Evolutionary conservation across 2,113 vertebrate species (phyloP), one percentile per base, ranked within the genome.

Genomic region (Psittacula cyanocephala): DNA sequence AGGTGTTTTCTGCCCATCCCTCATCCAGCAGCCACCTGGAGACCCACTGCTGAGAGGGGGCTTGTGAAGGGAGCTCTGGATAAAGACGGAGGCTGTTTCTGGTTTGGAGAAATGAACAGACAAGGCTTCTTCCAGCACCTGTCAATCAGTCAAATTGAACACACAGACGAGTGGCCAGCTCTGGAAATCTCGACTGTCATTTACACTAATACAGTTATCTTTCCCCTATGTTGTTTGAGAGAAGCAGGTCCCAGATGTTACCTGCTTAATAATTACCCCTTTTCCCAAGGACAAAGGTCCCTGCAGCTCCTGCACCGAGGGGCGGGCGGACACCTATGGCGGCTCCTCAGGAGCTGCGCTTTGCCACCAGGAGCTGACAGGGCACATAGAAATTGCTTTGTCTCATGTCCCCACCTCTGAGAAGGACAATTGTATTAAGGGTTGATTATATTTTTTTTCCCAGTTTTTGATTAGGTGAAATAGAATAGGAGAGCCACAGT

Each of bases 221-320:
- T 75, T 87, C 80, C 47, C 74, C 11, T 16, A 29, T 55, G 69
- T 39, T 92, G 72, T 50, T 74, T 89, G 84, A 52, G 75, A 75
- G 60, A 92, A 93, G 71, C 79, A 75, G 67, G 71, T 94, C 91
- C 80, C 91, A 90, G 86, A 88, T 92, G 90, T 92, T 92, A 77
- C 52, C 75, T 95, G 53, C 64, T 95, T 95, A 93, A 95, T 91
- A 76, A 97, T 94, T 79, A 91, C 41, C 77, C 50, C 11, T 2
- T 68, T 91, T 94, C 86, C 88, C 85, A 95, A 97, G 90, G 92
- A 94, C 93, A 95, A 95, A 94, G 76, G 89, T 94, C 82, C 93
- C 93, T 2, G 50, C 86, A 89, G 92, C 55, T 96, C 91, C 69
- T 60, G 64, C 83, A 53, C 80, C 0, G 41, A 88, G 75, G 86